These are phyloP conservation scores for Fabriciana adippe DNA, from an alignment of 2,888 invertebrate genomes.

Conservation along the genomic window DNA sequence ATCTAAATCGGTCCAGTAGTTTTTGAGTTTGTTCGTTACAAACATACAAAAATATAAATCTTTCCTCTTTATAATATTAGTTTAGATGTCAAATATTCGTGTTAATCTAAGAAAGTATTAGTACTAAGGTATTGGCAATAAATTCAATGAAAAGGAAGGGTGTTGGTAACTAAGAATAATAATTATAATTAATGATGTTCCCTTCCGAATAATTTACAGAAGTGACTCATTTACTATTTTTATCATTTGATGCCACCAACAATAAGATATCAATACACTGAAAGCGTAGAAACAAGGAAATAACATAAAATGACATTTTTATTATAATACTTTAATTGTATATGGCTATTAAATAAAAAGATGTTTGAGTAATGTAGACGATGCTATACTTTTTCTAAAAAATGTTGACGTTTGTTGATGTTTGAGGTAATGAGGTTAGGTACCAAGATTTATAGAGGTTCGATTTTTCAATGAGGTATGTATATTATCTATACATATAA, in stretches of 20 bases:
- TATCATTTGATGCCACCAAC: slow-evolving; percentile 49
- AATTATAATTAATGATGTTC: slow-evolving; percentile 37
- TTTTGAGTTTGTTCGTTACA: too few relatives aligned
- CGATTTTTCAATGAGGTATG: too few relatives aligned
- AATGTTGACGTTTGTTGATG: too few relatives aligned
- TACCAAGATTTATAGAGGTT: too few relatives aligned
- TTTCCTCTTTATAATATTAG: too few relatives aligned
- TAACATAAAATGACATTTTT: not conserved
- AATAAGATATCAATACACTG: slow-evolving; percentile 20
- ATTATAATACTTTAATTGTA: not conserved
- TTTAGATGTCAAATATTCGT: too few relatives aligned
- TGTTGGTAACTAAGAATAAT: slow-evolving; percentile 40
- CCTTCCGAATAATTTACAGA: slow-evolving; percentile 44
- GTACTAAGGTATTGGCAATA: slow-evolving; percentile 1
- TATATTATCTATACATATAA: too few relatives aligned
- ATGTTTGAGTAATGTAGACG: not conserved
- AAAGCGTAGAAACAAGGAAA: slow-evolving; percentile 14
- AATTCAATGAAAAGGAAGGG: slow-evolving; percentile 34
- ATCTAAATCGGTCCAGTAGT: too few relatives aligned
- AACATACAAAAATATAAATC: too few relatives aligned
- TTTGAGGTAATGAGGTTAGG: too few relatives aligned
- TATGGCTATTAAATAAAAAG: not conserved
- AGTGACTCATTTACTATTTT: slow-evolving; percentile 63
- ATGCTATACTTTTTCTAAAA: too few relatives aligned
- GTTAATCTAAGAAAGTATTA: too few relatives aligned